Percentiles rank a stretch among this genome's conserved stretches.
phyloP scores from a whole-genome alignment of 1,140 invertebrate species.

The Sipha flava region DNA sequence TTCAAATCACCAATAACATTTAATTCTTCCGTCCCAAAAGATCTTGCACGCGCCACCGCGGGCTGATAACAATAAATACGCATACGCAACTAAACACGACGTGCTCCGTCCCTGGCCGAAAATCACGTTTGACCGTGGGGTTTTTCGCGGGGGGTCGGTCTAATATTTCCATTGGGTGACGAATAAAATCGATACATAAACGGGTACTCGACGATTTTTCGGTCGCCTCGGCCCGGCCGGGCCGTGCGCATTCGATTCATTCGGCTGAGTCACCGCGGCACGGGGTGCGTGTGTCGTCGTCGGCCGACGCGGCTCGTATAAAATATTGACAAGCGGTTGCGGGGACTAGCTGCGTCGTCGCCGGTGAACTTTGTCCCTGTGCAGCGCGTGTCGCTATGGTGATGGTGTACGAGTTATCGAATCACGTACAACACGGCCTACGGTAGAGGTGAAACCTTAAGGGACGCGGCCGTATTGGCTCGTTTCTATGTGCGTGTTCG shows the following conservation, averaged over 20 bases:
- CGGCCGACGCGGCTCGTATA: not conserved
- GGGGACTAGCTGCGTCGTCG: no score
- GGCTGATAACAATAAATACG: no score
- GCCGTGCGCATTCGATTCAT: not conserved
- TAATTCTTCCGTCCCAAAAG: no score
- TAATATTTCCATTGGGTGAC: not conserved
- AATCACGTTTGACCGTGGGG: not conserved
- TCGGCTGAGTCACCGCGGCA: not conserved
- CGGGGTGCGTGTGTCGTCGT: not conserved
- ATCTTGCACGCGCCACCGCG: no score
- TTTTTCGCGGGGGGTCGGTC: not conserved
- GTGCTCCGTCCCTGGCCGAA: not conserved
- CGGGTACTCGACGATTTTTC: not conserved
- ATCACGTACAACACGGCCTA: not conserved
- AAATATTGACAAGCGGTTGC: not conserved
- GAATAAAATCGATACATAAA: not conserved
- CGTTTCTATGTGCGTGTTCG: no score
- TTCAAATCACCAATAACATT: no score
- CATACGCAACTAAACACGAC: no score
- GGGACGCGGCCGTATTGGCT: no score
- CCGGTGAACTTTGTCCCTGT: constrained; percentile 13
- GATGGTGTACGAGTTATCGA: not conserved
- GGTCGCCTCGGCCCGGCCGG: not conserved
- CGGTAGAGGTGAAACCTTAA: no score
- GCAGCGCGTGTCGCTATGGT: constrained; percentile 8